phyloP scores from a whole-genome alignment of 1,140 invertebrate species.

The Drosophila orosa region DNA sequence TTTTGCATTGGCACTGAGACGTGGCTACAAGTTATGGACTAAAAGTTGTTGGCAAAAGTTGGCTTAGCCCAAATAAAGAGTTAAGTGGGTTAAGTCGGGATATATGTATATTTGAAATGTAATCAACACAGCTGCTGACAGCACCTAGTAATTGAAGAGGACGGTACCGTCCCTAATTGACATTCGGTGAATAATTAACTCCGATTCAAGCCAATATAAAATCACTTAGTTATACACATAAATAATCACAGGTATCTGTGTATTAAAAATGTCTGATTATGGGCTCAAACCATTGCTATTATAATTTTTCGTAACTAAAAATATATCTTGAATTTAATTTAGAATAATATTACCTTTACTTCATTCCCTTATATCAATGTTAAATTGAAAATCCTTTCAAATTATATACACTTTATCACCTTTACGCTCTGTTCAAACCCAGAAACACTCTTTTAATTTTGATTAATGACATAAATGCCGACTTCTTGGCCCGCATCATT shows the following conservation, averaged over 20 bases:
- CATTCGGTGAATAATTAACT: constrained; percentile 28
- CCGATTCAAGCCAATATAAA: not conserved
- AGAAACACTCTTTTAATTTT: constrained; percentile 75
- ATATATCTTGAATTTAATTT: not conserved
- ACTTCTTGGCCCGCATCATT: constrained; percentile 63
- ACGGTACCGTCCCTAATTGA: constrained; percentile 13
- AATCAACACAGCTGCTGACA: constrained; percentile 30
- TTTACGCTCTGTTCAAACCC: constrained; percentile 16
- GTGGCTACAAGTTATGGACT: constrained; percentile 47
- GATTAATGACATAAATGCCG: constrained; percentile 63
- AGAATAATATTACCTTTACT: not conserved
- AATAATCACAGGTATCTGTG: not conserved
- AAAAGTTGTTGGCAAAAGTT: constrained; percentile 34
- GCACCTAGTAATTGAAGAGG: constrained; percentile 1
- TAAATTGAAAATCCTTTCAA: constrained; percentile 2
- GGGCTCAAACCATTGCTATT: not conserved
- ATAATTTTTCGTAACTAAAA: not conserved
- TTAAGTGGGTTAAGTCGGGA: constrained; percentile 25
- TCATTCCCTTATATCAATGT: not conserved
- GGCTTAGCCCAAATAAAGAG: constrained; percentile 34
- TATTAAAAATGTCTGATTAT: no score
- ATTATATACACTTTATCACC: constrained; percentile 25
- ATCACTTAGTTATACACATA: not conserved
- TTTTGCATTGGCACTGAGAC: constrained; percentile 44
- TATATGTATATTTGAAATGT: constrained; percentile 29